A percentile compares a stretch with the other conserved stretches of the same genome.
Conservation (phyloP, 2,888 invertebrate genomes). For the Meteorus cinctellus region DNA sequence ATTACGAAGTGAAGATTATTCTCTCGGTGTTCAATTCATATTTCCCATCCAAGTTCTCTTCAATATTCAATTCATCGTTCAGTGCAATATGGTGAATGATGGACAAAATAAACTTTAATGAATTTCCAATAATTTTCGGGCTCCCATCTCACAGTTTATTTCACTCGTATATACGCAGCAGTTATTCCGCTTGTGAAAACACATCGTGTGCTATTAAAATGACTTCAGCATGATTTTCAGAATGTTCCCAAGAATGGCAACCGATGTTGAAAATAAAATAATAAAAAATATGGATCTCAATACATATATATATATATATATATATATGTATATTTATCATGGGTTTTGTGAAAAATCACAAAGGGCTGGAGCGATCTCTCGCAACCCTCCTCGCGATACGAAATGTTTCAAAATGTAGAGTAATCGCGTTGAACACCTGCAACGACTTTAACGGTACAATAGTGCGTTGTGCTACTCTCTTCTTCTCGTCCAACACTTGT, state of each 20-base stretch:
- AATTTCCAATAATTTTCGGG: slow-evolving; percentile 49
- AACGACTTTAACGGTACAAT: slow-evolving; percentile 22
- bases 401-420: slow-evolving; percentile 9
- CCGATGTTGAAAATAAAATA: slow-evolving; percentile 13
- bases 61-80: not conserved
- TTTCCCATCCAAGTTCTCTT: not conserved
- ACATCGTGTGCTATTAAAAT: slow-evolving; percentile 7
- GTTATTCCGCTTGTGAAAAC: slow-evolving; percentile 12
- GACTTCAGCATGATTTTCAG: not conserved
- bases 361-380: slow-evolving; percentile 12
- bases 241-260: not conserved
- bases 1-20: not conserved
- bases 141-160: not conserved
- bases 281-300: not conserved
- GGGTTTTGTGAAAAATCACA: slow-evolving; percentile 20
- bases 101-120: slow-evolving; percentile 46
- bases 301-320: not conserved
- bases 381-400: not conserved
- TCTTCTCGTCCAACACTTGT: not conserved
- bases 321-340: not conserved
- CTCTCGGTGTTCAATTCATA: not conserved
- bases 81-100: not conserved
- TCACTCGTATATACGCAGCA: not conserved
- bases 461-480: not conserved
- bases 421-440: slow-evolving; percentile 7